Evolutionary conservation across 2,113 vertebrate genomes (phyloP).

Genomic region (Silurus asotus): DNA sequence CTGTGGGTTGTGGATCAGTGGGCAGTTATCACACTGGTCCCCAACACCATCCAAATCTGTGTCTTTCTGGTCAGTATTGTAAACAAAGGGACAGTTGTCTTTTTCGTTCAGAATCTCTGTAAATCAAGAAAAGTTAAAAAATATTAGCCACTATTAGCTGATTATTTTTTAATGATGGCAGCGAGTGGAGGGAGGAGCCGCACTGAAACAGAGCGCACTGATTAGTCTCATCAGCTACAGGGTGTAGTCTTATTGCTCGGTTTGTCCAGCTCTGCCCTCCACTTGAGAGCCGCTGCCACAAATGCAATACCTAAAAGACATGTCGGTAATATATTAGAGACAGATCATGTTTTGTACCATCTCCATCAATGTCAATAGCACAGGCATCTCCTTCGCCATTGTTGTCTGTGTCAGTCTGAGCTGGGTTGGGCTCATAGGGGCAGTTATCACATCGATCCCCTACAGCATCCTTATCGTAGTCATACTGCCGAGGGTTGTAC

Average conservation of each 20-base stretch:
- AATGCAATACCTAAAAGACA: not conserved
- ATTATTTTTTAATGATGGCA: not conserved
- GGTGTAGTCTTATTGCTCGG: too few relatives aligned
- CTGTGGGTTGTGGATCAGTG: conserved; percentile 88
- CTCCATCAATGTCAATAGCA: conserved; percentile 93
- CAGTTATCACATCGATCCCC: conserved; percentile 96
- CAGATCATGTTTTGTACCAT: conserved; percentile 73
- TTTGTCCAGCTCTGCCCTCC: too few relatives aligned
- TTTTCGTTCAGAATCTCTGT: conserved; percentile 87
- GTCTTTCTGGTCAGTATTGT: conserved; percentile 94
- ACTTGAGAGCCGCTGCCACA: too few relatives aligned
- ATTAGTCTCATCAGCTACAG: too few relatives aligned
- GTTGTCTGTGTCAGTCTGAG: conserved; percentile 89
- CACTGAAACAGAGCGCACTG: too few relatives aligned
- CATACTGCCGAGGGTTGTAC: conserved; percentile 91
- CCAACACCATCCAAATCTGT: conserved; percentile 91
- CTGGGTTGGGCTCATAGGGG: conserved; percentile 88
- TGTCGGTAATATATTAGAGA: not conserved
- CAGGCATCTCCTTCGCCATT: conserved; percentile 94
- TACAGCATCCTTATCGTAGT: conserved; percentile 92
- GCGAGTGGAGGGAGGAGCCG: too few relatives aligned
- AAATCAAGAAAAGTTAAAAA: conserved; percentile 12
- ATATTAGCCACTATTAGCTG: not conserved
- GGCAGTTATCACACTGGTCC: conserved; percentile 97
- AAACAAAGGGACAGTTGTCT: conserved; percentile 94